Percentiles rank a stretch among this genome's conserved stretches.
Evolutionary conservation across 1,140 invertebrate species (phyloP).

Genomic region (Octopus bimaculoides): DNA sequence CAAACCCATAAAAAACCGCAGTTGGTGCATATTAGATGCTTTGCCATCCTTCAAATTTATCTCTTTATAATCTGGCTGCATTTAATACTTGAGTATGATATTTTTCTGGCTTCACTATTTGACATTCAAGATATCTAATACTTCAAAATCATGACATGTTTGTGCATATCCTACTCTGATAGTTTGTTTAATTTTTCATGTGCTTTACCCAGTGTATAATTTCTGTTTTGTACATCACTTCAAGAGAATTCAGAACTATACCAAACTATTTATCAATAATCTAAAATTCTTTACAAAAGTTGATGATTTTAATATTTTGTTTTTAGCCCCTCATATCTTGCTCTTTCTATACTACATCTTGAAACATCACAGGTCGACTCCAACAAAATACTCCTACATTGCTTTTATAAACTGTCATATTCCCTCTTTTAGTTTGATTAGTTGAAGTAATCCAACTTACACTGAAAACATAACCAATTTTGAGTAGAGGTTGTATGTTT

Average conservation of each 20-base stretch:
- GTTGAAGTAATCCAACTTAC: not conserved
- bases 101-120: conserved; percentile 5
- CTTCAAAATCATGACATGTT: too few species aligned
- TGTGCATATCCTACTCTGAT: not conserved
- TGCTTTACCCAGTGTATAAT: not conserved
- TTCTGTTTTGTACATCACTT: not conserved
- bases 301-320: not conserved
- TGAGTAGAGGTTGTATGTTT: not conserved
- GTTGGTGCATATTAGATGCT: not conserved
- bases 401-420: not conserved
- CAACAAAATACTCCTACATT: not conserved
- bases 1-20: not conserved
- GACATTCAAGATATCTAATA: not conserved
- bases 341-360: not conserved
- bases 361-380: not conserved
- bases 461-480: conserved; percentile 7
- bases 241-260: not conserved
- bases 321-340: not conserved
- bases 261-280: not conserved
- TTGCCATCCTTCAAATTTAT: not conserved
- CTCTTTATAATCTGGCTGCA: not conserved
- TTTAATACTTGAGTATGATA: not conserved
- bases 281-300: not conserved
- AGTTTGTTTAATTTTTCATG: conserved; percentile 7
- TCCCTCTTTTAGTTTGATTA: not conserved